Percentiles rank a stretch among this genome's conserved stretches.
phyloP scores from a whole-genome alignment of 2,888 invertebrate species.

The Acheta domesticus region DNA sequence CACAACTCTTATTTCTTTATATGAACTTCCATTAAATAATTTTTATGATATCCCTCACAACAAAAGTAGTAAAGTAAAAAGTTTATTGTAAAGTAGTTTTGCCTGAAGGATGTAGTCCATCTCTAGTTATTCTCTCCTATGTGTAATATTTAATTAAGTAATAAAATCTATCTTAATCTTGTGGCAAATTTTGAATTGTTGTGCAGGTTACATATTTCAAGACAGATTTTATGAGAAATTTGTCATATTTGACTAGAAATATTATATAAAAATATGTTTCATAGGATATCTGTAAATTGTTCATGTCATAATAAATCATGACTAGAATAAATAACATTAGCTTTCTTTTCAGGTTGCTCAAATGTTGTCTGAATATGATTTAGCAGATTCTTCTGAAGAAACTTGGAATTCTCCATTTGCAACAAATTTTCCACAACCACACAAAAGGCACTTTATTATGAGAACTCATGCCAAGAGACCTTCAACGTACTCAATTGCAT shows the following conservation, averaged over 20 bases:
- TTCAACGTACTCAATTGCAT: constrained; percentile 56
- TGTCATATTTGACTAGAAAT: neutral
- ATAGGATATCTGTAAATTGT: neutral
- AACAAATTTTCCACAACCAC: constrained; percentile 54
- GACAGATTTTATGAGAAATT: neutral
- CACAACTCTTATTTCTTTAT: too few relatives aligned
- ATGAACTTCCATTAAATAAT: too few relatives aligned
- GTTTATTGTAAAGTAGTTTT: too few relatives aligned
- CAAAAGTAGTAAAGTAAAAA: too few relatives aligned
- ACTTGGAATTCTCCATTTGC: constrained; percentile 42
- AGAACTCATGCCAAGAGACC: constrained; percentile 59
- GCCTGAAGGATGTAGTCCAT: too few relatives aligned
- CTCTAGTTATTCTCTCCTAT: too few relatives aligned
- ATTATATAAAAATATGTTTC: neutral
- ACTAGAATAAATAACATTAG: neutral
- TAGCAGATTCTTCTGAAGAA: constrained; percentile 42
- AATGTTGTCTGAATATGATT: constrained; percentile 37
- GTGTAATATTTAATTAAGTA: too few relatives aligned
- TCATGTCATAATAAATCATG: too few relatives aligned
- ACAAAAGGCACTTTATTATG: constrained; percentile 64
- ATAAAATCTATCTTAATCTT: too few relatives aligned
- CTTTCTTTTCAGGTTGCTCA: constrained; percentile 36
- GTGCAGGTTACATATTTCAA: too few relatives aligned
- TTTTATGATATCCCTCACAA: too few relatives aligned
- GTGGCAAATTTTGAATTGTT: too few relatives aligned